A percentile compares a stretch with the other conserved stretches of the same genome.
phyloP scores from a whole-genome alignment of 2,113 vertebrate genomes.

The Copsychus sechellarum region DNA sequence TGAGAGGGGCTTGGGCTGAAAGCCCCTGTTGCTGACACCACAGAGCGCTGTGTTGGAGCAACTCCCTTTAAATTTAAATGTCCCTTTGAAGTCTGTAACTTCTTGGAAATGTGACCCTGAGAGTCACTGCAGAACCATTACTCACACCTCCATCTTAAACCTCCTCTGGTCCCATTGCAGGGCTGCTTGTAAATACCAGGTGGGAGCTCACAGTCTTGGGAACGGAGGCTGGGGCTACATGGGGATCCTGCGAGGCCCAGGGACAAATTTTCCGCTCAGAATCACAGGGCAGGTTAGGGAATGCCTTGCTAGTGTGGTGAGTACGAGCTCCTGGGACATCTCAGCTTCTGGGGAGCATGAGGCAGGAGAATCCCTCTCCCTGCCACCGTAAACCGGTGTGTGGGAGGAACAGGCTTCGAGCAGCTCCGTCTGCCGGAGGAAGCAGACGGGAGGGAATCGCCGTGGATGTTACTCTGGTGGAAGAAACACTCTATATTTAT shows the following conservation, averaged over 20 bases:
- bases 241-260: rapidly evolving
- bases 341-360: not conserved
- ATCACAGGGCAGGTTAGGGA: not conserved
- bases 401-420: not conserved
- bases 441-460: not conserved
- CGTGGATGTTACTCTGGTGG: not conserved
- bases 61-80: not conserved
- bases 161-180: not conserved
- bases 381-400: not conserved
- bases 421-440: not conserved
- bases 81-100: not conserved
- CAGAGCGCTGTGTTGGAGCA: not conserved
- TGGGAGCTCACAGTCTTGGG: not conserved
- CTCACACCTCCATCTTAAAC: not conserved
- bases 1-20: not conserved
- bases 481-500: not conserved
- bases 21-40: rapidly evolving
- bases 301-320: not conserved
- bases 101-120: not conserved
- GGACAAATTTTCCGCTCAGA: not conserved
- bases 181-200: not conserved
- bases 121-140: not conserved
- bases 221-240: not conserved
- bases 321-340: not conserved
- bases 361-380: not conserved